These are phyloP conservation scores for Cephus cinctus DNA, from an alignment of 1,140 invertebrate species.

Conservation along the genomic window DNA sequence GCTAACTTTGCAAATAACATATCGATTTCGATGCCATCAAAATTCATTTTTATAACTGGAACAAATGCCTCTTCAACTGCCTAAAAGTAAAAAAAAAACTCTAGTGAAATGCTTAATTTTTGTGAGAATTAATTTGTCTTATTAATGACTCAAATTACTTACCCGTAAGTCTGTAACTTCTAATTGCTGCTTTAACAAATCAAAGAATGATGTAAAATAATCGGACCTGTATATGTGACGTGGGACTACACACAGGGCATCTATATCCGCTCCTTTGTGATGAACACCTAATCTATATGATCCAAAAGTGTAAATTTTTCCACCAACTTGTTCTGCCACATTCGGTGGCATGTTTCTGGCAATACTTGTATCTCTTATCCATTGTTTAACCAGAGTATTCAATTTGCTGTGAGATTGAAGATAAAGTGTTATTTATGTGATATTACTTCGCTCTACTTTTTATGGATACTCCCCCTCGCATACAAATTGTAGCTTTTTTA, in stretches of 20 bases:
- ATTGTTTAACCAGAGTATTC: conserved; percentile 86
- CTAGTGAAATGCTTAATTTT: conserved; percentile 2
- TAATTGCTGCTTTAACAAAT: conserved; percentile 81
- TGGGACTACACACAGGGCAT: conserved; percentile 96
- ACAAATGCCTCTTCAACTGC: conserved; percentile 99
- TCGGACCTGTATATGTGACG: conserved; percentile 91
- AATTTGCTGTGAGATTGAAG: conserved; percentile 68
- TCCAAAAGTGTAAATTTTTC: conserved; percentile 99
- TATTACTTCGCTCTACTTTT: not conserved
- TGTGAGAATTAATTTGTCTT: not conserved
- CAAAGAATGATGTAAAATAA: conserved; percentile 94
- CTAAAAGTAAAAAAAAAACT: conserved; percentile 48
- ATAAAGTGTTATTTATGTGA: not conserved
- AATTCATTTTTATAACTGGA: conserved; percentile 99
- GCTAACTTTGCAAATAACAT: conserved; percentile 94
- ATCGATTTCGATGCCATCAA: conserved; percentile 98
- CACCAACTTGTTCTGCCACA: conserved; percentile 85
- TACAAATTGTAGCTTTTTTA: not conserved
- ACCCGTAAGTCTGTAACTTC: conserved; percentile 85
- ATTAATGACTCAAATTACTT: conserved; percentile 36
- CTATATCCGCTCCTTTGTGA: conserved; percentile 97
- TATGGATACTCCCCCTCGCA: not conserved
- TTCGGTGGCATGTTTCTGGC: conserved; percentile 85
- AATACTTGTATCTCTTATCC: conserved; percentile 88
- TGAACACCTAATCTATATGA: conserved; percentile 93